phyloP scores from a whole-genome alignment of 2,113 vertebrate species.

The Leucoraja erinaceus region DNA sequence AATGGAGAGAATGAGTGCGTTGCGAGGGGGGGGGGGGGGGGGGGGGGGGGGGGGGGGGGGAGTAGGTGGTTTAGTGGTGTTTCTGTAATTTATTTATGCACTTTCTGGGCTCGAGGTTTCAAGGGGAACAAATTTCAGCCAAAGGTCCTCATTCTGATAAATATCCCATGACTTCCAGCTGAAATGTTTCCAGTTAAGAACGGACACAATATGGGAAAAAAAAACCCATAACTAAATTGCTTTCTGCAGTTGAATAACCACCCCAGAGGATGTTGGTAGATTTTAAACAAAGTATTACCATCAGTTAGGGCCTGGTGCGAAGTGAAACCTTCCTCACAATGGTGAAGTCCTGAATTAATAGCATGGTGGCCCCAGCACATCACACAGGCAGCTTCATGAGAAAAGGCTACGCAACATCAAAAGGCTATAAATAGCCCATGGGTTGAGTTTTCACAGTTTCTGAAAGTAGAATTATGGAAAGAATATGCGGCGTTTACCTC shows the following conservation, averaged over 20 bases:
- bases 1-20: slow-evolving; percentile 37
- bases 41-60: slow-evolving; percentile 46
- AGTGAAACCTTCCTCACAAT: not conserved
- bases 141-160: not conserved
- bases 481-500: not conserved
- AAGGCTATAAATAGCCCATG: not conserved
- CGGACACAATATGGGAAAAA: too few relatives aligned
- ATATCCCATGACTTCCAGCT: not conserved
- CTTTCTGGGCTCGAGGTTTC: not conserved
- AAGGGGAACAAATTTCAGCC: not conserved
- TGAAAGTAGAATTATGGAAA: not conserved
- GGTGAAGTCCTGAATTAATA: not conserved
- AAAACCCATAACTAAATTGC: not conserved
- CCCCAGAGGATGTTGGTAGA: not conserved
- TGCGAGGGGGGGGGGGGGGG: slow-evolving; percentile 45
- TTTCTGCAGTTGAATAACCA: not conserved
- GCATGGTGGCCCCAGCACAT: not conserved
- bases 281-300: not conserved
- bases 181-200: not conserved
- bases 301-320: not conserved
- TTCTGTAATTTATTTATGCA: slow-evolving; percentile 42
- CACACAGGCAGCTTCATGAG: not conserved
- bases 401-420: not conserved
- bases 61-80: slow-evolving; percentile 43
- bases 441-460: not conserved